Evolutionary conservation across 2,797 vertebrate genomes (phyloP), one percentile per base, ranked within the genome.

Genomic region (Sparidentex hasta): DNA sequence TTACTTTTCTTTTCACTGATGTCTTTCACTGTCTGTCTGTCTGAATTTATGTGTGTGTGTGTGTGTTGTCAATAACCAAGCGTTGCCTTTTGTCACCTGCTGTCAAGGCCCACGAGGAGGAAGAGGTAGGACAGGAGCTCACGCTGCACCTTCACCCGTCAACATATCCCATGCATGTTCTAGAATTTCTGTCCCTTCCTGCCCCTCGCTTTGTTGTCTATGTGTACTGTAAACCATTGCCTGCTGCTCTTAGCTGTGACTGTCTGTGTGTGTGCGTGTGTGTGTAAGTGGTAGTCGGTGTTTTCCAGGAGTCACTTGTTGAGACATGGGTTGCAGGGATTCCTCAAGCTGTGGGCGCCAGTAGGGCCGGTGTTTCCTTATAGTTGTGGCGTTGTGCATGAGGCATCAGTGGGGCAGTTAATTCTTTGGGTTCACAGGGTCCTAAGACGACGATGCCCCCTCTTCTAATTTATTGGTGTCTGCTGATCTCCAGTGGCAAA

Each of bases 81-180:
- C 93, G 90, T 96, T 87, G 90, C 91, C 89, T 95, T 94, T 93
- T 95, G 90, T 92, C 86, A 90, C 88, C 94, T 97, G 93, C 97
- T 98, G 98, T 95, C 97, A 98, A 99, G 98, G 97, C 96, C 95
- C 47, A 89, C 54, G 96, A 97, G 94, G 98, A 98, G 61, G 97
- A 98, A 96, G 97, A 96, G 98, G 98, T 99, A 99, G 98, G 98
- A 96, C 87, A 72, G 83, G 90, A 90, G 70, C 73, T 90, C 73
- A 78, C 17, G 74, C 81, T 80, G 58, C 88, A 74, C 76, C 69
- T 65, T 51, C 46, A 29, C 71, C 51, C 77, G 75, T 59, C 65
- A 51, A 52, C 41, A 79, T 76, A 2, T 46, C 72, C 66, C 68
- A 54, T 91, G 90, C 92, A 93, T 90, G 91, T 89, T 38, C 43